Conservation (phyloP, 2,888 invertebrate species). For the Pristionchus entomophagus region DNA sequence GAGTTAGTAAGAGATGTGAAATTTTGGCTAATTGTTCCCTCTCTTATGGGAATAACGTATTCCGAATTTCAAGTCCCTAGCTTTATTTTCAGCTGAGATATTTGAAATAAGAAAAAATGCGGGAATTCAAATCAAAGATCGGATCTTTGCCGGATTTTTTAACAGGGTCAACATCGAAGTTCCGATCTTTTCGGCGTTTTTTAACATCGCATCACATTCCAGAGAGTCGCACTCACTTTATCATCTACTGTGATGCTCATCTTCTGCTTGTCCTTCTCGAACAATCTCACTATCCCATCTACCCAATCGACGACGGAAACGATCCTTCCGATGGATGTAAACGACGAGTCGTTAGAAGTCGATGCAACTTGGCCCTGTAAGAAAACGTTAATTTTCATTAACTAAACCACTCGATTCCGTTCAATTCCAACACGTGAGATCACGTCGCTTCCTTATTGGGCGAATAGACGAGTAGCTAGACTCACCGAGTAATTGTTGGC, state of each 20-base stretch:
- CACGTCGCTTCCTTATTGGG: background rate
- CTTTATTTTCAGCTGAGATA: too few relatives aligned
- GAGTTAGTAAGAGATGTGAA: too few relatives aligned
- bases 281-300: conserved; percentile 61
- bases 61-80: too few relatives aligned
- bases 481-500: conserved; percentile 25
- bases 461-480: background rate
- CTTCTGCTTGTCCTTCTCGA: conserved; percentile 55
- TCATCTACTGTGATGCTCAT: conserved; percentile 66
- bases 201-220: too few relatives aligned
- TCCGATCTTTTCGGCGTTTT: too few relatives aligned
- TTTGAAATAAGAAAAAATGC: too few relatives aligned
- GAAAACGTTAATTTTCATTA: background rate
- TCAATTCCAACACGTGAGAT: background rate
- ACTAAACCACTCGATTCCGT: background rate
- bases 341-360: conserved; percentile 46
- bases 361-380: conserved; percentile 29
- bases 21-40: too few relatives aligned
- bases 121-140: too few relatives aligned
- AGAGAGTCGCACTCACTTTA: conserved; percentile 61
- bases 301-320: conserved; percentile 67
- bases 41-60: too few relatives aligned
- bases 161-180: too few relatives aligned
- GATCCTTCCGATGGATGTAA: conserved; percentile 63
- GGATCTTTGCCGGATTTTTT: too few relatives aligned